These are phyloP conservation scores for Nymphalis urticae DNA, from an alignment of 2,888 invertebrate species.

Conservation along the genomic window DNA sequence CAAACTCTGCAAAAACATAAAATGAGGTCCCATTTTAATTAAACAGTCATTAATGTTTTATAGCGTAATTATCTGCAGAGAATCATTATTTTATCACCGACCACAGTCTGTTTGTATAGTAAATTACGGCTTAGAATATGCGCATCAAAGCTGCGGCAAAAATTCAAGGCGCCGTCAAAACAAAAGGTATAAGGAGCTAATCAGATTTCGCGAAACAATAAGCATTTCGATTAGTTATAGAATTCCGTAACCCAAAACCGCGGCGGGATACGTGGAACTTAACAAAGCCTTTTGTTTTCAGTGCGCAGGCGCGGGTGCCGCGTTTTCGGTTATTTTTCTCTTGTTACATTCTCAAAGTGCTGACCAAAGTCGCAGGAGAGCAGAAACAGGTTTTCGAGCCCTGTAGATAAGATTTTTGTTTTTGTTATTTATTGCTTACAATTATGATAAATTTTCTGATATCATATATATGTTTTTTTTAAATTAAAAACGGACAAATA, in stretches of 20 bases:
- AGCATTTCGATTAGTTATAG: conserved; percentile 67
- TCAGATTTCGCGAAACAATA: conserved; percentile 68
- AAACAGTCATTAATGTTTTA: conserved; percentile 9
- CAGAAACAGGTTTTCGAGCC: conserved; percentile 61
- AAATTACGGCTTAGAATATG: not conserved
- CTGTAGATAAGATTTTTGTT: conserved; percentile 17
- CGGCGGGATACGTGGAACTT: conserved; percentile 70
- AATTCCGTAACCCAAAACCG: conserved; percentile 72
- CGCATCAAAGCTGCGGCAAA: conserved; percentile 22
- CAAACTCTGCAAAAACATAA: not conserved
- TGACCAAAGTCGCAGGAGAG: conserved; percentile 63
- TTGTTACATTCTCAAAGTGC: conserved; percentile 73
- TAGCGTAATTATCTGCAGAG: conserved; percentile 4
- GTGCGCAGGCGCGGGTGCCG: conserved; percentile 51
- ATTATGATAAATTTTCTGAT: not conserved
- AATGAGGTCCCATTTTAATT: not conserved
- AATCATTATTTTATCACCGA: conserved; percentile 2
- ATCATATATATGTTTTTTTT: not conserved
- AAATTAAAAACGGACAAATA: not conserved
- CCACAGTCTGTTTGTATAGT: conserved; percentile 7
- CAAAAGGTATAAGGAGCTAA: conserved; percentile 48
- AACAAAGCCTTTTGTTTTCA: conserved; percentile 79
- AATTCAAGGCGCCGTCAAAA: conserved; percentile 38
- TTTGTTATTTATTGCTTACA: not conserved
- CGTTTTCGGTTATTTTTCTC: conserved; percentile 67